Conservation (phyloP, 2,113 vertebrate genomes). For the Strigops habroptila region DNA sequence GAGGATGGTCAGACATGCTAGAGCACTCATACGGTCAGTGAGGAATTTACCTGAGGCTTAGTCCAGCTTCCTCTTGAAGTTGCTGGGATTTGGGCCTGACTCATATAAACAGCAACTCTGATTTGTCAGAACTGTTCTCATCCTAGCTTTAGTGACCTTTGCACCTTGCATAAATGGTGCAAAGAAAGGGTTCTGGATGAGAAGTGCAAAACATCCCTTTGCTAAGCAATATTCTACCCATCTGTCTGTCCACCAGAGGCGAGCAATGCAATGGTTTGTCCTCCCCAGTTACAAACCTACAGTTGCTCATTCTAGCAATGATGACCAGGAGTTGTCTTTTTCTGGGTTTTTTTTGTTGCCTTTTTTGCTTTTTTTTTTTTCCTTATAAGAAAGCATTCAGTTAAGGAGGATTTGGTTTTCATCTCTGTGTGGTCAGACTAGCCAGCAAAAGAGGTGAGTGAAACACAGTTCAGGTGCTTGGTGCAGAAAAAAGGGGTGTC, state of each 20-base stretch:
- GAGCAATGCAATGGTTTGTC: not conserved
- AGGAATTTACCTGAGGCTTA: not conserved
- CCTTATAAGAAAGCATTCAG: not conserved
- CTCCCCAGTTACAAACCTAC: not conserved
- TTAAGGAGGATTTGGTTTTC: not conserved
- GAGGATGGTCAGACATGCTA: not conserved
- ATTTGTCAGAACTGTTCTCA: not conserved
- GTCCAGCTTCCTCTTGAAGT: not conserved
- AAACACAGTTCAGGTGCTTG: not conserved
- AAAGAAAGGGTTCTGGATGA: not conserved
- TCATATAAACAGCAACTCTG: not conserved
- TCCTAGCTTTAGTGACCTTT: not conserved
- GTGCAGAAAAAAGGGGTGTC: not conserved
- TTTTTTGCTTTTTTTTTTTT: not conserved
- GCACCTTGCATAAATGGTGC: not conserved
- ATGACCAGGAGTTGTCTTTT: not conserved
- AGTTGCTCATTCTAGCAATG: not conserved
- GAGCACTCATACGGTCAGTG: not conserved
- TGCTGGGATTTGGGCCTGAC: not conserved
- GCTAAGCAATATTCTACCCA: not conserved
- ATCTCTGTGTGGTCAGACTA: not conserved
- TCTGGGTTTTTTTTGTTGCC: not conserved
- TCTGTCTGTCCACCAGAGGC: not conserved
- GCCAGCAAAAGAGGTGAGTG: not conserved
- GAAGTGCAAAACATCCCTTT: not conserved